A percentile compares a stretch with the other conserved stretches of the same genome.
phyloP scores from a whole-genome alignment of 2,797 vertebrate genomes.

The Hippocampus kuda region DNA sequence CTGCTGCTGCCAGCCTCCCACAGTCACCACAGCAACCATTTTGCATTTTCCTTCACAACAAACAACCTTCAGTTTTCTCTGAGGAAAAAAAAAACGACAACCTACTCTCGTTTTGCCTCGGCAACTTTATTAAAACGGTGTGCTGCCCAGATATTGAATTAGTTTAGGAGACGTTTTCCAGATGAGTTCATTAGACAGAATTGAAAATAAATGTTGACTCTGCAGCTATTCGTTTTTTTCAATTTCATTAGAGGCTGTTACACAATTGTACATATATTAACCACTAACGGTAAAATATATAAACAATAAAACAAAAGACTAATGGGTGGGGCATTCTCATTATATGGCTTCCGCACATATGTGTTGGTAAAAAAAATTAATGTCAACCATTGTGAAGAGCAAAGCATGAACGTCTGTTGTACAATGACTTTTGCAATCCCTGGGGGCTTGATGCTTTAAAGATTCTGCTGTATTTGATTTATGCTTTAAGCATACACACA shows the following conservation, averaged over 20 bases:
- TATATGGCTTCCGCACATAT: no score
- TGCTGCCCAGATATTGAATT: constrained; percentile 41
- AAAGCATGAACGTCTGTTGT: no score
- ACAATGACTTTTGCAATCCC: no score
- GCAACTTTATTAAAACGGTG: constrained; percentile 29
- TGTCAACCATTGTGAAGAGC: background rate
- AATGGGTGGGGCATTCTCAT: no score
- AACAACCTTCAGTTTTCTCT: background rate
- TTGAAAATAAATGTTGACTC: constrained; percentile 27
- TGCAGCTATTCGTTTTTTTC: background rate
- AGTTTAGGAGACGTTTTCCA: constrained; percentile 36
- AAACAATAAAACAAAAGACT: no score
- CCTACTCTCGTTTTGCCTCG: constrained; percentile 19
- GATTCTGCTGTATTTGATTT: no score
- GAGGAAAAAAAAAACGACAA: background rate
- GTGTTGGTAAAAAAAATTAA: no score
- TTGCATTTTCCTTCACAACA: background rate
- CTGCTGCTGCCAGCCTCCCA: background rate
- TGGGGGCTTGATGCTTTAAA: no score
- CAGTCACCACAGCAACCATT: background rate
- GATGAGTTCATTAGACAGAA: constrained; percentile 39
- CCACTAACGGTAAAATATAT: no score
- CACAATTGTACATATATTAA: no score
- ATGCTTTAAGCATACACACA: no score
- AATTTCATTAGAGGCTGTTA: no score